These are phyloP conservation scores for Tribolium castaneum DNA, from an alignment of 1,140 invertebrate genomes.

Conservation along the genomic window DNA sequence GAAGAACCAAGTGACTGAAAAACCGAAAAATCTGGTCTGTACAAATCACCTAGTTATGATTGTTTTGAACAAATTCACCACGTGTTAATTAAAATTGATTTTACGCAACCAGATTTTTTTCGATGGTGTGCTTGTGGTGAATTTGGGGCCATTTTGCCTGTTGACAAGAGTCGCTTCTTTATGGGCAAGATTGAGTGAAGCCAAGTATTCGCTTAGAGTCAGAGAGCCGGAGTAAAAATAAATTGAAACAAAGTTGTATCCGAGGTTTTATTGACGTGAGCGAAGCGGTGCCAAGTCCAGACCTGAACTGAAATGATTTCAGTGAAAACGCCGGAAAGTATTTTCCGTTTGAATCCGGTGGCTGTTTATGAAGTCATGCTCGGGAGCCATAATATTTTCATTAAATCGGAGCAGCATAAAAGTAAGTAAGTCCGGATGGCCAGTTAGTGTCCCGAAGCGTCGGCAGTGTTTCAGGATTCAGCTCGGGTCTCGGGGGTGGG, in stretches of 20 bases:
- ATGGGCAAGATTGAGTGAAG: background rate
- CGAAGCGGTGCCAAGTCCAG: background rate
- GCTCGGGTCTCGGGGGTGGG: conserved; percentile 35
- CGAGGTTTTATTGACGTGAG: background rate
- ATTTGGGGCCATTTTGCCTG: background rate
- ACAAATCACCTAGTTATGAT: too few relatives aligned
- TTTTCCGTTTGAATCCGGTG: conserved; percentile 24
- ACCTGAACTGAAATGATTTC: background rate
- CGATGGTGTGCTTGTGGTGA: too few relatives aligned
- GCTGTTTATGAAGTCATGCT: conserved; percentile 27
- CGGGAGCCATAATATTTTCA: conserved; percentile 21
- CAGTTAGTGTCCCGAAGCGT: conserved; percentile 36
- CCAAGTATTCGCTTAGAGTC: background rate
- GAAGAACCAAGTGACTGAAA: too few relatives aligned
- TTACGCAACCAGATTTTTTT: too few relatives aligned
- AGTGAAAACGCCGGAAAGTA: background rate
- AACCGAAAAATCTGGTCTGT: too few relatives aligned
- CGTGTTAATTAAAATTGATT: too few relatives aligned
- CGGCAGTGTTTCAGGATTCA: conserved; percentile 41
- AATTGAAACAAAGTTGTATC: background rate
- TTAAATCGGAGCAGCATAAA: conserved; percentile 25
- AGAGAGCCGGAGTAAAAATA: background rate
- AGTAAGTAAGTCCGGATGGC: conserved; percentile 29
- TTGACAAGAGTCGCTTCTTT: background rate
- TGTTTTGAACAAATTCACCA: too few relatives aligned